These are phyloP conservation scores for Asbolus verrucosus DNA, from an alignment of 1,140 invertebrate genomes.

Conservation along the genomic window DNA sequence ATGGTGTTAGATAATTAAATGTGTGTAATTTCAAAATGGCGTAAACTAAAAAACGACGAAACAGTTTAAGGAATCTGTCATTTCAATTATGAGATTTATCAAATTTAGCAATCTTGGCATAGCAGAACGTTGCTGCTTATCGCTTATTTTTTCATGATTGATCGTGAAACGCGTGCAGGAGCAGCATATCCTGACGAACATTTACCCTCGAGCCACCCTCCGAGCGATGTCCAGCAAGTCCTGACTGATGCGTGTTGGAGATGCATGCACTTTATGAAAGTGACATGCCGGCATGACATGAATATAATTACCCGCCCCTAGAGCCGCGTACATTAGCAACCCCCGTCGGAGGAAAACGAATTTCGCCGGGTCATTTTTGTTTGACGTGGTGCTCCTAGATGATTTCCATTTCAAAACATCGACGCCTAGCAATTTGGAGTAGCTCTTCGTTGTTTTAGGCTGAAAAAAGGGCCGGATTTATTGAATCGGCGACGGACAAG, in stretches of 20 bases:
- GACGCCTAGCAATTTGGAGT: neutral
- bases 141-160: conserved; percentile 13
- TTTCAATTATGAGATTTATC: too few relatives aligned
- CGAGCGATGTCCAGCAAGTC: conserved; percentile 1
- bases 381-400: neutral
- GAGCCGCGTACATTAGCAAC: neutral
- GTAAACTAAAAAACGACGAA: too few relatives aligned
- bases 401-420: conserved; percentile 33
- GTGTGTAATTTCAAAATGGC: too few relatives aligned
- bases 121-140: conserved; percentile 15
- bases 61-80: too few relatives aligned
- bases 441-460: conserved; percentile 23
- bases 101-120: too few relatives aligned
- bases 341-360: neutral
- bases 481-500: conserved; percentile 38
- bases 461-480: conserved; percentile 40
- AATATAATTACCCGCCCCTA: conserved; percentile 49
- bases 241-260: neutral
- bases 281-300: conserved; percentile 53
- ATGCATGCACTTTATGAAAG: conserved; percentile 49
- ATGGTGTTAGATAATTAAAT: too few relatives aligned
- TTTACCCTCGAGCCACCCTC: conserved; percentile 7
- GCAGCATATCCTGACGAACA: conserved; percentile 14
- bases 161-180: conserved; percentile 23
- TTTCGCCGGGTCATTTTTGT: conserved; percentile 13